These are phyloP conservation scores for Phenacoccus solenopsis DNA, from an alignment of 1,140 invertebrate species.

Conservation along the genomic window DNA sequence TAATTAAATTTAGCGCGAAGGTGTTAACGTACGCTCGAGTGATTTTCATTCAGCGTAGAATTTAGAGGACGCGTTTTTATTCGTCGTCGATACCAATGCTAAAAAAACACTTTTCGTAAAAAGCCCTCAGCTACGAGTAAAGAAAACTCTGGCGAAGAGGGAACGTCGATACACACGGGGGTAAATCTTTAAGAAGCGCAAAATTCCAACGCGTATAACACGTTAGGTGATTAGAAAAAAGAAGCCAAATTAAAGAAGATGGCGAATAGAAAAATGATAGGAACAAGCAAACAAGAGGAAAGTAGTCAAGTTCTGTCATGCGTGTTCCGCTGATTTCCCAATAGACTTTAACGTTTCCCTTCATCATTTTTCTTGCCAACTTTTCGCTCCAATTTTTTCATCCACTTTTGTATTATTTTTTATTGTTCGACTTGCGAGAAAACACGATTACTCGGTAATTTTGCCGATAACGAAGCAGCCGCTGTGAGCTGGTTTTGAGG, in stretches of 20 bases:
- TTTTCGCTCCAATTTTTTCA: conserved; percentile 15
- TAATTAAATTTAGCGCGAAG: not conserved
- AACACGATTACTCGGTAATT: not conserved
- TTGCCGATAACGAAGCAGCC: not conserved
- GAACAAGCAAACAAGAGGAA: conserved; percentile 2
- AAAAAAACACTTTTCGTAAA: not conserved
- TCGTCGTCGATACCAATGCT: not conserved
- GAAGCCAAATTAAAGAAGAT: conserved; percentile 12
- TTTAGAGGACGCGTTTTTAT: not conserved
- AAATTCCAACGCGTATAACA: not conserved
- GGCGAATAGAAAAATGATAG: conserved; percentile 17
- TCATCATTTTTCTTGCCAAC: conserved; percentile 15
- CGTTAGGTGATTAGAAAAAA: conserved; percentile 2
- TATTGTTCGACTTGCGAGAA: not conserved
- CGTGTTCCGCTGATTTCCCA: conserved; percentile 15
- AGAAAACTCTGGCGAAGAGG: not conserved
- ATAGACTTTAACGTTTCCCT: conserved; percentile 17
- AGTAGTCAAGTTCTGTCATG: conserved; percentile 13
- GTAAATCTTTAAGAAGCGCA: too few relatives aligned
- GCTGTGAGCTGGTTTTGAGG: not conserved
- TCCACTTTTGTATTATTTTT: conserved; percentile 12
- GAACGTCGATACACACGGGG: not conserved
- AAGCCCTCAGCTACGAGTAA: not conserved
- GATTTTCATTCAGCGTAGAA: not conserved
- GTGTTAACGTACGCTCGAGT: not conserved